Base-by-base conservation (phyloP, 2,888 invertebrate genomes). In the Drosophila antonietae region DNA sequence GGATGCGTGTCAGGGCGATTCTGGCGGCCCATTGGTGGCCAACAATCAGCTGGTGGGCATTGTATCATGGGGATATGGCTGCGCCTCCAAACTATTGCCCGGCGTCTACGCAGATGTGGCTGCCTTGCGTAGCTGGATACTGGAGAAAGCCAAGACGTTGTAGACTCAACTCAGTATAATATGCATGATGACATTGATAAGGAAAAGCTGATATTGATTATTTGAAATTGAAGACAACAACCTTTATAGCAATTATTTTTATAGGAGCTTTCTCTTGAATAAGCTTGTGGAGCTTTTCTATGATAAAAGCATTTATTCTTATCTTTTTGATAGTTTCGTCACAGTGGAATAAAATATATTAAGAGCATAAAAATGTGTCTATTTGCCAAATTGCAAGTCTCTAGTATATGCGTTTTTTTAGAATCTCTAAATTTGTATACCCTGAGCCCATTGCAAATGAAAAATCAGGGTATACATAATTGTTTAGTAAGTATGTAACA, bases 61-160 rank as follows among this genome's bases (percentile, higher is more conserved):
- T 56, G 92, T 92, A 0, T 92, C 92, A 7, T 92, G 91, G 91
- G 92, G 92, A 37, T 68, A 65, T 23, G 91, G 90, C 23, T 93
- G 92, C 57, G 92, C 88, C 20, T 41, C 55, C 7, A 37, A 74
- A 9, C 18, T 43, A 1, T 14, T 60, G 20, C 92, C 91, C 15
- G 92, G 91, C 35, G 90, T 91, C 6, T 91, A 91, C 62, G 57
- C 82, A 12, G 83, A 90, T 68, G 88, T 91, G 31, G 59, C 90
- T 9, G 51, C 68, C 0, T 14, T 86, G 0, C 73, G 75, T 1
- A 9, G 47, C 4, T 91, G 91, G 91, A 83, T 91, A 31, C 39
- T 41, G 3, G 52, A 74, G 23, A 69, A 58, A 2, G 73, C 75
- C 20, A 47, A 64, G 8, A 15, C 58, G 23, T 55, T 87, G 57